phyloP scores from a whole-genome alignment of 2,797 vertebrate species.

The Artibeus lituratus region DNA sequence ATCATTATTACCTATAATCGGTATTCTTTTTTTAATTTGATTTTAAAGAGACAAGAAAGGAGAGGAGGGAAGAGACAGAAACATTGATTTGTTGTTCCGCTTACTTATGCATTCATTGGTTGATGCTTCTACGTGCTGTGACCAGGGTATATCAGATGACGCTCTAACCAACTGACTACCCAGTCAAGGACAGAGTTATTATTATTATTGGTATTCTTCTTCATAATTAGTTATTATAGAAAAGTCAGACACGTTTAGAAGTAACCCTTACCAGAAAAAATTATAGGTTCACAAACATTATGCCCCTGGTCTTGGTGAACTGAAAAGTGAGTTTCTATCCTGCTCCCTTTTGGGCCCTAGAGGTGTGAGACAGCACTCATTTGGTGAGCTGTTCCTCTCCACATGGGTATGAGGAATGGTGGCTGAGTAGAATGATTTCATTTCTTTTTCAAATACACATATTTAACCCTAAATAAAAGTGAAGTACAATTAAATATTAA shows the following conservation, averaged over 20 bases:
- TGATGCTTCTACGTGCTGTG: too few species aligned
- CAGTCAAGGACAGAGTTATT: not conserved
- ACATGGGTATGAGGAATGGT: not conserved
- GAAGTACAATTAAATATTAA: not conserved
- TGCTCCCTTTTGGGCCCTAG: not conserved
- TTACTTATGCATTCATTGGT: too few species aligned
- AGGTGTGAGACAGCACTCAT: not conserved
- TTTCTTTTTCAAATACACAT: not conserved
- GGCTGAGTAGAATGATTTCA: not conserved
- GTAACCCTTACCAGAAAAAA: not conserved
- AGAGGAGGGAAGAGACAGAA: too few species aligned
- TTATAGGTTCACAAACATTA: not conserved
- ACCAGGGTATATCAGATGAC: too few species aligned
- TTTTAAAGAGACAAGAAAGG: too few species aligned
- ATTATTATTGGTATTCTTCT: not conserved
- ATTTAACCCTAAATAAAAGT: slow-evolving; percentile 9
- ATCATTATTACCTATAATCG: not conserved
- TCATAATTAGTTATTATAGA: not conserved
- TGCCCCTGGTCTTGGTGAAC: not conserved
- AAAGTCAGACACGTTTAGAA: slow-evolving; percentile 29
- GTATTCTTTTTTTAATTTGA: not conserved
- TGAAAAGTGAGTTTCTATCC: not conserved
- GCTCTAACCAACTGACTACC: too few species aligned
- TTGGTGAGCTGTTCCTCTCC: not conserved
- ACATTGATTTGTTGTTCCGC: too few species aligned